phyloP scores from a whole-genome alignment of 1,140 invertebrate genomes.

The Dinothrombium tinctorium region DNA sequence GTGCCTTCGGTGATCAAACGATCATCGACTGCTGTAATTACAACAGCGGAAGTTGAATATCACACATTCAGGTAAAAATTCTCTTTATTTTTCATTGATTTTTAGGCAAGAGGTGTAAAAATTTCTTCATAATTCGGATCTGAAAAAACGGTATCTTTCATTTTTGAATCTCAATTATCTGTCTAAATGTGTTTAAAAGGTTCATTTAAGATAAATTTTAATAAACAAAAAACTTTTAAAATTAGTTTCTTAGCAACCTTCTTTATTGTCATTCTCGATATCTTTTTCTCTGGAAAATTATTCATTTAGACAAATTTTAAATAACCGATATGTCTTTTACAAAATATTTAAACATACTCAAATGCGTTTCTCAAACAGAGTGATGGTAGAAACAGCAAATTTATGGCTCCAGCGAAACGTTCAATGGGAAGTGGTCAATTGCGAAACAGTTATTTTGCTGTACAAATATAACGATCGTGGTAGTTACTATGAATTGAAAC shows the following conservation, averaged over 20 bases:
- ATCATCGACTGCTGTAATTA: slow-evolving; percentile 1
- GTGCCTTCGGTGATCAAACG: slow-evolving; percentile 7
- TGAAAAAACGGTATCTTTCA: background rate
- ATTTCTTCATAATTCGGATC: too few relatives aligned
- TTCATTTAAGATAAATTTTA: too few relatives aligned
- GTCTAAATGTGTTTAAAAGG: background rate
- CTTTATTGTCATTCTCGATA: too few relatives aligned
- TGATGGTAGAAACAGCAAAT: slow-evolving; percentile 13
- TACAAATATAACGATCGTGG: slow-evolving; percentile 8
- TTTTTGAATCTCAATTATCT: background rate
- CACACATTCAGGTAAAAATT: slow-evolving; percentile 9
- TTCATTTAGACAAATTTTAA: too few relatives aligned
- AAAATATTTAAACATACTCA: too few relatives aligned
- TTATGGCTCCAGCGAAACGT: slow-evolving; percentile 9
- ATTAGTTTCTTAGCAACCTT: too few relatives aligned
- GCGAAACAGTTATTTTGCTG: slow-evolving; percentile 11
- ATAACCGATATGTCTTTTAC: too few relatives aligned
- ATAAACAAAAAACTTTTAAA: too few relatives aligned
- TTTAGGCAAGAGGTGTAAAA: too few relatives aligned
- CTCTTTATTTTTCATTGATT: too few relatives aligned
- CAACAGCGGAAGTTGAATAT: slow-evolving; percentile 8
- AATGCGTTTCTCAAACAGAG: slow-evolving; percentile 1
- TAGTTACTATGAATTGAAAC: slow-evolving; percentile 3
- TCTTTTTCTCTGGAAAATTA: too few relatives aligned
- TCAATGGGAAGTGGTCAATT: slow-evolving; percentile 11